Evolutionary conservation across 2,113 vertebrate species (phyloP), one percentile per base, ranked within the genome.

Genomic region (Hiodon alosoides): DNA sequence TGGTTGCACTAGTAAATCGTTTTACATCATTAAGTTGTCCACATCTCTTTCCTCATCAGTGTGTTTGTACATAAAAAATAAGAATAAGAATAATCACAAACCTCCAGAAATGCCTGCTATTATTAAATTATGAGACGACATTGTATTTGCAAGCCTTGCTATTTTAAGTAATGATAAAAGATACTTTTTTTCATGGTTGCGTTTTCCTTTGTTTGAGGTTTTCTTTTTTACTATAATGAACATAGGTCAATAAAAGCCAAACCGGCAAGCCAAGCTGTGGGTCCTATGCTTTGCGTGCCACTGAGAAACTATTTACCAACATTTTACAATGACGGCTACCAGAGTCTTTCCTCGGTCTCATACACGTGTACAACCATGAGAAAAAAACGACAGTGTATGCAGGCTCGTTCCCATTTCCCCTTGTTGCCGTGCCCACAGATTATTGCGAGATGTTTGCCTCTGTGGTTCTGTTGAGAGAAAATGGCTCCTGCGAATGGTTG

Each of bases 371-470:
- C 84, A 82, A 65, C 82, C 81, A 72, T 71, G 80, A 75, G 83
- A 84, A 84, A 80, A 77, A 83, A 82, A 84, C 86, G 83, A 87
- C 71, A 73, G 77, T 78, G 81, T 55, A 79, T 76, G 82, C 84
- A 82, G 71, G 76, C 75, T 62, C 69, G 57, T 76, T 77, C 80
- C 82, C 79, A 69, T 79, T 48, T 76, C 72, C 71, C 80, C 72
- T 9, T 77, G 55, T 76, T 79, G 75, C 62, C 66, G 59, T 67
- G 54, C 75, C 79, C 75, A 31, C 31, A 31, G 31, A 31, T 76
- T 50, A 65, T 77, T 68, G 65, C 60, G 50, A 17, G 74, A 74
- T 48, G 50, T 68, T 72, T 55, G 61, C 65, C 31, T 60, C 3
- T 76, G 53, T 53, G 57, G 31, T 58, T 8, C 13, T 10, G 57